phyloP scores from a whole-genome alignment of 2,113 vertebrate species.

The Centropus bengalensis region DNA sequence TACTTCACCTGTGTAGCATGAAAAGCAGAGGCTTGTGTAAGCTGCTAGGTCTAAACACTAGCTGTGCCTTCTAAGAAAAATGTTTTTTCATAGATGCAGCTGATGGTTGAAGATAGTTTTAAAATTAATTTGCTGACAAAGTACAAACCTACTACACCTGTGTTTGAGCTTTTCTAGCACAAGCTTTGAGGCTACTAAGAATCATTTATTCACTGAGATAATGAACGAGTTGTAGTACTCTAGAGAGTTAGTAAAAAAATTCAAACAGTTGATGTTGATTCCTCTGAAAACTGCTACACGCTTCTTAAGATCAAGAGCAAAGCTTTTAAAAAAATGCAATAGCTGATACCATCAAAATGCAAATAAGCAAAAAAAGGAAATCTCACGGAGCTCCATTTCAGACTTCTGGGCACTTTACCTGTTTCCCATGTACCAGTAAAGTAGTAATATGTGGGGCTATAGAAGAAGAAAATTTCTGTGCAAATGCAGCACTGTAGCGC shows the following conservation, averaged over 20 bases:
- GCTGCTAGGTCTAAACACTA: slow-evolving; percentile 20
- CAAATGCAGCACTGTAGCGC: slow-evolving; percentile 88
- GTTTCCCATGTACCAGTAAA: slow-evolving; percentile 95
- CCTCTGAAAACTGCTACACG: slow-evolving; percentile 21
- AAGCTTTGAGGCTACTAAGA: not conserved
- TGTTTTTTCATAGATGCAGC: not conserved
- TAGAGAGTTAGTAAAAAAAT: slow-evolving; percentile 62
- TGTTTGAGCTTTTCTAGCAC: not conserved
- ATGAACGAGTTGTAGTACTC: not conserved
- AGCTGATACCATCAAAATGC: slow-evolving; percentile 55
- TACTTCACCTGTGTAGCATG: not conserved
- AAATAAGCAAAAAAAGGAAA: slow-evolving; percentile 47
- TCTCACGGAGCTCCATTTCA: slow-evolving; percentile 69
- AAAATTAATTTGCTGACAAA: not conserved
- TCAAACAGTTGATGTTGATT: slow-evolving; percentile 11
- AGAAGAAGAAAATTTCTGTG: slow-evolving; percentile 92
- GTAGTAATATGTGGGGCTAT: slow-evolving; percentile 97
- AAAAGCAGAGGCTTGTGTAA: slow-evolving; percentile 1
- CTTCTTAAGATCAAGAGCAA: slow-evolving; percentile 55
- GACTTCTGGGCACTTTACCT: slow-evolving; percentile 86
- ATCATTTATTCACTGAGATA: not conserved
- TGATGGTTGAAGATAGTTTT: not conserved
- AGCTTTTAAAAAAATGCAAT: slow-evolving; percentile 46
- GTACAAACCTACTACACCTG: not conserved
- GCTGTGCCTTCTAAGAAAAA: not conserved